Percentiles rank a stretch among this genome's conserved stretches.
Conservation (phyloP, 2,888 invertebrate genomes). For the Portevinia maculata region DNA sequence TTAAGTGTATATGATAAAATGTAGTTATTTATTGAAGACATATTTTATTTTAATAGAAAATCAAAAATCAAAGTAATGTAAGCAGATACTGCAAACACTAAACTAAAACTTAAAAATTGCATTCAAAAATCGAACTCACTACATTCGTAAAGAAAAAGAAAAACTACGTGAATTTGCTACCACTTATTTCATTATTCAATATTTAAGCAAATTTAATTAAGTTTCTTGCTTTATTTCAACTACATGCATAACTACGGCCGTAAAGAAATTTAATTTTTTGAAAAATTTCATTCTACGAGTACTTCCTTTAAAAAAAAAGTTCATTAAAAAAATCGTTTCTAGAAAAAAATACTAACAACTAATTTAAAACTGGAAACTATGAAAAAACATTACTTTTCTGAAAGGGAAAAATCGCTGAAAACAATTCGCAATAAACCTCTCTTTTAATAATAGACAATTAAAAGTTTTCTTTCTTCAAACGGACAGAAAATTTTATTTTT, state of each 20-base stretch:
- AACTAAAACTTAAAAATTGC: constrained; percentile 59
- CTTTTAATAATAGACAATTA: constrained; percentile 63
- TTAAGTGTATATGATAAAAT: constrained; percentile 30
- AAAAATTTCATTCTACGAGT: constrained; percentile 41
- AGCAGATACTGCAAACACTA: constrained; percentile 52
- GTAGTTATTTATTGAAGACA: constrained; percentile 12
- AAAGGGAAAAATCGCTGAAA: constrained; percentile 61
- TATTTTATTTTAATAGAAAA: constrained; percentile 16
- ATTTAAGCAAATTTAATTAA: constrained; percentile 46
- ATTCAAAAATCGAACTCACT: constrained; percentile 60
- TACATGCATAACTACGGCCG: constrained; percentile 51
- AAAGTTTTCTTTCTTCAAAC: constrained; percentile 64
- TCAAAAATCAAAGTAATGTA: constrained; percentile 37
- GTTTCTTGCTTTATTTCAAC: constrained; percentile 12
- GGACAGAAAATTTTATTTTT: constrained; percentile 48
- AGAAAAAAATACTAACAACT: constrained; percentile 28
- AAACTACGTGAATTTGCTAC: constrained; percentile 36
- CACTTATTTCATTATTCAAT: constrained; percentile 22
- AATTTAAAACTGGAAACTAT: constrained; percentile 20
- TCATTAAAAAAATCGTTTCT: constrained; percentile 53
- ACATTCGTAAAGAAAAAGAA: constrained; percentile 49
- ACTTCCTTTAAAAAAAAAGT: constrained; percentile 13
- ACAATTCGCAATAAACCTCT: constrained; percentile 73
- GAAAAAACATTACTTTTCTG: constrained; percentile 40
- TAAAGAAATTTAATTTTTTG: constrained; percentile 29